Percentiles rank a stretch among this genome's conserved stretches.
phyloP scores from a whole-genome alignment of 2,888 invertebrate genomes.

The Aporophyla lueneburgensis region DNA sequence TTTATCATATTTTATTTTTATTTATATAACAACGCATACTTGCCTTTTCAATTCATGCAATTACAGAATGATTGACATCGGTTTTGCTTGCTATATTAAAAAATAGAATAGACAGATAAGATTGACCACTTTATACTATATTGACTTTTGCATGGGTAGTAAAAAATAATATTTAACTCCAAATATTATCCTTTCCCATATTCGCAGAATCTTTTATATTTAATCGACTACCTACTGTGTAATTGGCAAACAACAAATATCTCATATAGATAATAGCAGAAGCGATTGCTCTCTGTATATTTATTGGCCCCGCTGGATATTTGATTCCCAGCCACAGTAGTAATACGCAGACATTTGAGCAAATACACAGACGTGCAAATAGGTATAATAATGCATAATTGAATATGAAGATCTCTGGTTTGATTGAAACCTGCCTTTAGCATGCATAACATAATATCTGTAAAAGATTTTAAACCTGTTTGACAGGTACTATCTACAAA shows the following conservation, averaged over 20 bases:
- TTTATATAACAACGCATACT: too few species aligned
- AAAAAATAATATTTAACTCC: background rate
- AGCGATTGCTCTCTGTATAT: constrained; percentile 82
- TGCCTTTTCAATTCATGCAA: too few species aligned
- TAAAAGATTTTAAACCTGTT: background rate
- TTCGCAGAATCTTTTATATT: constrained; percentile 37
- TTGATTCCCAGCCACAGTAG: constrained; percentile 71
- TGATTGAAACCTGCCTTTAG: background rate
- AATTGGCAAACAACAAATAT: constrained; percentile 59
- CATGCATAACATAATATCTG: background rate
- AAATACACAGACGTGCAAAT: constrained; percentile 50
- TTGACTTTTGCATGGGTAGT: background rate
- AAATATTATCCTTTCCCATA: constrained; percentile 36
- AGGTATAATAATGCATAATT: constrained; percentile 34
- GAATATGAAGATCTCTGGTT: background rate
- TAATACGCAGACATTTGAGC: constrained; percentile 50
- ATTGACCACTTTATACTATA: background rate
- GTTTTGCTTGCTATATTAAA: too few species aligned
- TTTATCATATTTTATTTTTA: too few species aligned
- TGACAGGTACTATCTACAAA: background rate
- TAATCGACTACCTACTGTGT: constrained; percentile 39
- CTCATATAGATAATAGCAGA: constrained; percentile 67
- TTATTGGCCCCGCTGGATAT: constrained; percentile 71
- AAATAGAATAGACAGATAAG: background rate
- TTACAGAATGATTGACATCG: too few species aligned